Base-by-base conservation (phyloP, 2,113 vertebrate species). In the Cololabis saira region DNA sequence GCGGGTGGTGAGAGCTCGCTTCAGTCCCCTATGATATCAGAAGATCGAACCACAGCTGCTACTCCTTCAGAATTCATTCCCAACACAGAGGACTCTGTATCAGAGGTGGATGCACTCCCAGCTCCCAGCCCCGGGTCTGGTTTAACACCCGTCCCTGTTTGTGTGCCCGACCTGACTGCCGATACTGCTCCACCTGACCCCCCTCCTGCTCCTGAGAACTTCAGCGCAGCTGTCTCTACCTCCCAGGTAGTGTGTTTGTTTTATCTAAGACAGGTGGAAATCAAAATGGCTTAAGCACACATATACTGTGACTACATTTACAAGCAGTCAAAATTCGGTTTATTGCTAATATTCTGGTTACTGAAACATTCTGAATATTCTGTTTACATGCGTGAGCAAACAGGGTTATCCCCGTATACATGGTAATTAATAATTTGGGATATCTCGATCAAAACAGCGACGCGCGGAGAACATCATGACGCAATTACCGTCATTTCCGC, bases 51-150 rank as follows among this genome's bases (percentile, higher is more conserved):
- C 0, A 96, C 95, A 2, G 96, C 94, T 44, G 91, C 96, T 81
- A 99, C 98, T 0, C 98, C 98, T 5, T 98, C 96, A 0, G 97
- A 99, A 72, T 98, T 98, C 4, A 75, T 97, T 0, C 91, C 93
- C 0, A 89, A 96, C 67, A 98, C 97, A 0, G 98, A 98, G 71
- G 98, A 98, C 83, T 97, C 97, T 1, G 91, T 94, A 30, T 99
- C 98, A 0, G 98, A 98, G 82, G 93, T 78, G 22, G 97, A 97
- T 10, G 92, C 86, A 2, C 78, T 96, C 70, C 92, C 93, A 12
- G 90, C 89, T 59, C 93, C 89, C 4, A 95, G 93, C 75, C 94
- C 94, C 8, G 90, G 47, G 61, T 17, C 0, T 1, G 74, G 60
- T 55, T 7, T 51, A 37, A 41, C 42, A 19, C 74, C 85, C 12